Percentiles rank a stretch among this genome's conserved stretches.
Evolutionary conservation across 1,140 invertebrate species (phyloP).

Genomic region (Drosophila suzukii): DNA sequence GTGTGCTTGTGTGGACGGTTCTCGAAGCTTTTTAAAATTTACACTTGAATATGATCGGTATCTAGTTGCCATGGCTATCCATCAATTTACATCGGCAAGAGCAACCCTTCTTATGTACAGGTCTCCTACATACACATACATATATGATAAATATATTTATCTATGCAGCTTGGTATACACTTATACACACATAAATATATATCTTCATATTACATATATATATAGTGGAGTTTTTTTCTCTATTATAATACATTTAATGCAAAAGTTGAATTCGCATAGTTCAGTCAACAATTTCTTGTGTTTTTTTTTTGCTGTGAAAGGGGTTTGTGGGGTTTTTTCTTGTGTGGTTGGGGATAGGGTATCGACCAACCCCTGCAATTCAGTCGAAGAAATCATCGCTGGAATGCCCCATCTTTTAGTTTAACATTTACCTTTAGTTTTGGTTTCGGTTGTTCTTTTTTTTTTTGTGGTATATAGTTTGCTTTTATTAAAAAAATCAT

Average conservation of each 20-base stretch:
- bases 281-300: slow-evolving; percentile 63
- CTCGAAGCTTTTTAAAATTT: slow-evolving; percentile 75
- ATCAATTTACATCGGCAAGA: slow-evolving; percentile 26
- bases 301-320: slow-evolving; percentile 1
- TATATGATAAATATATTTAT: slow-evolving; percentile 18
- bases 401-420: slow-evolving; percentile 1
- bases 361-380: slow-evolving; percentile 25
- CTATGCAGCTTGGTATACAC: slow-evolving; percentile 11
- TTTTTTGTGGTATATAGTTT: slow-evolving; percentile 27
- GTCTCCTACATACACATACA: slow-evolving; percentile 19
- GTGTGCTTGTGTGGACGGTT: slow-evolving; percentile 79
- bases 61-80: slow-evolving; percentile 27
- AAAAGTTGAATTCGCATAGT: slow-evolving; percentile 51
- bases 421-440: slow-evolving; percentile 21
- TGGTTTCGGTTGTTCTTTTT: neutral
- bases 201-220: slow-evolving; percentile 21
- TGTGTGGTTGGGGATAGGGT: neutral
- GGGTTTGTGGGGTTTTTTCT: neutral
- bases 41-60: slow-evolving; percentile 60
- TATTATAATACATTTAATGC: slow-evolving; percentile 57
- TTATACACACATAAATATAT: slow-evolving; percentile 23
- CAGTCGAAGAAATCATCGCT: slow-evolving; percentile 21
- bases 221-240: slow-evolving; percentile 14
- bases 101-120: slow-evolving; percentile 27
- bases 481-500: slow-evolving; percentile 74